phyloP scores from a whole-genome alignment of 2,888 invertebrate genomes.

The Ctena decussata region DNA sequence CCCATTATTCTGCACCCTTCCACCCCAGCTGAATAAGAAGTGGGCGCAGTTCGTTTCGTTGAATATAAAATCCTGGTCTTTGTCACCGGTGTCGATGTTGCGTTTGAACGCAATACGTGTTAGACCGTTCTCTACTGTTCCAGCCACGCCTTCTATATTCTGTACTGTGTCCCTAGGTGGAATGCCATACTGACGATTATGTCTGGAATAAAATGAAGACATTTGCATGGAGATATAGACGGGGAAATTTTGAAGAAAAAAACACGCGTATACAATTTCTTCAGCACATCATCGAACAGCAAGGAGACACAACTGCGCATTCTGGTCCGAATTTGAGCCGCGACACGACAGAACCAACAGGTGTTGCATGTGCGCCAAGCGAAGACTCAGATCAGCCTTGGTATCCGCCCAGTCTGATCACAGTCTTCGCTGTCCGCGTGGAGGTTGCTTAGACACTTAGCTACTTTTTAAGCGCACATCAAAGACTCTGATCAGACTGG shows the following conservation, averaged over 20 bases:
- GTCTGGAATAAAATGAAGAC: background rate
- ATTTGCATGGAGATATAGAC: no score
- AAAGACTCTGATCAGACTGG: no score
- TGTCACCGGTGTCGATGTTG: slow-evolving; percentile 59
- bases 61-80: slow-evolving; percentile 52
- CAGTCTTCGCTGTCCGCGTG: no score
- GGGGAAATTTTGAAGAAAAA: background rate
- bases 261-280: background rate
- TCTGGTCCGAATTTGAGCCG: no score
- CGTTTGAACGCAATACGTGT: slow-evolving; percentile 68
- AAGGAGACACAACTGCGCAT: no score
- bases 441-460: no score
- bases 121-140: slow-evolving; percentile 49
- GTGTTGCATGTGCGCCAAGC: no score
- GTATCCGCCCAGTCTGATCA: no score
- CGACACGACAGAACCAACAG: no score
- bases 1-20: slow-evolving; percentile 26
- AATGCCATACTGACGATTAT: background rate
- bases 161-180: slow-evolving; percentile 60
- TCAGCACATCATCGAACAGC: no score
- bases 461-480: no score
- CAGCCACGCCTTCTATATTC: slow-evolving; percentile 48
- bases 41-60: slow-evolving; percentile 82
- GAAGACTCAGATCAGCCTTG: no score
- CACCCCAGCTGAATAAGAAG: slow-evolving; percentile 70